Conservation (phyloP, 2,888 invertebrate species). For the Nudaria mundana region DNA sequence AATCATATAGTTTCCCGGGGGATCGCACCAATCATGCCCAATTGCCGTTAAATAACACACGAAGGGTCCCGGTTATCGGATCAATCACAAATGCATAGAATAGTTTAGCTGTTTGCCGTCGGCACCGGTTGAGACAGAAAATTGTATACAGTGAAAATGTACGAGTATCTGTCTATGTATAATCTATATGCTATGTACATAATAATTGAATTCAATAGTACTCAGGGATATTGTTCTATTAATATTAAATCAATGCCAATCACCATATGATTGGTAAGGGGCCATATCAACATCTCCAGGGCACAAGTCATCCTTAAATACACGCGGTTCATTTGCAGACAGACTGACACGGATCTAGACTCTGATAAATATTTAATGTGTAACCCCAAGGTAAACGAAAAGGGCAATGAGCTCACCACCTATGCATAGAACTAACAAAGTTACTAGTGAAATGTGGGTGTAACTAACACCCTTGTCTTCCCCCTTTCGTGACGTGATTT, state of each 20-base stretch:
- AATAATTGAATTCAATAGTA: conserved; percentile 7
- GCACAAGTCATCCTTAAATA: too few relatives aligned
- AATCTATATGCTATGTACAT: too few relatives aligned
- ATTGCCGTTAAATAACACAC: conserved; percentile 49
- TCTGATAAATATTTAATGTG: too few relatives aligned
- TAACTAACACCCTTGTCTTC: too few relatives aligned
- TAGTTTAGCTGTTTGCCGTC: conserved; percentile 45
- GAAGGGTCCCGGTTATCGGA: conserved; percentile 47
- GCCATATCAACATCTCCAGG: too few relatives aligned
- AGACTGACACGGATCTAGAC: too few relatives aligned
- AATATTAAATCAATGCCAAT: neutral
- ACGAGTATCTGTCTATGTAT: conserved; percentile 3
- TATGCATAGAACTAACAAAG: too few relatives aligned
- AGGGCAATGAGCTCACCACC: too few relatives aligned
- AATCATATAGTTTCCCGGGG: conserved; percentile 28
- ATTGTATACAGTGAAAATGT: conserved; percentile 7
- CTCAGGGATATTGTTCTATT: neutral
- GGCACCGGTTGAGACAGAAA: conserved; percentile 12
- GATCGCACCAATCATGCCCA: conserved; percentile 38
- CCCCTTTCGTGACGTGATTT: too few relatives aligned
- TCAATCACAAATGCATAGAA: conserved; percentile 72
- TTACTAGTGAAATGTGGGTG: too few relatives aligned
- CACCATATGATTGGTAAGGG: neutral
- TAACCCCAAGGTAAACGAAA: too few relatives aligned
- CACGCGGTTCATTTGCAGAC: too few relatives aligned